Percentiles rank a stretch among this genome's conserved stretches.
Evolutionary conservation across 2,888 invertebrate species (phyloP).

Genomic region (Troglohyphantes excavatus): DNA sequence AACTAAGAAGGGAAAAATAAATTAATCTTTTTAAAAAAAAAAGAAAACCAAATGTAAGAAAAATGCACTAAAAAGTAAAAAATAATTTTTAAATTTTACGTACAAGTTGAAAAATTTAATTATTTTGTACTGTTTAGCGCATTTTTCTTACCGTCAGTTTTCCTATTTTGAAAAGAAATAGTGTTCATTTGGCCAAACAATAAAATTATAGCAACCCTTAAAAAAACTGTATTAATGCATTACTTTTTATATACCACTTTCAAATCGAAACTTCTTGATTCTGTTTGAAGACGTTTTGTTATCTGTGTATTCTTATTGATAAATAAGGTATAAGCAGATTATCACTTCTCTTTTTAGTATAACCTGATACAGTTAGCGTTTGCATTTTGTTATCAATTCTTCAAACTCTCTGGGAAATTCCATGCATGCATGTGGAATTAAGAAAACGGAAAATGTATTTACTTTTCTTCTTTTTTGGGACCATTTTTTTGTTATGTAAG

Average conservation of each 20-base stretch:
- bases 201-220: constrained; percentile 17
- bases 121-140: no score
- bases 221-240: not conserved
- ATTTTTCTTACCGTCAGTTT: no score
- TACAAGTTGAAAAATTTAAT: no score
- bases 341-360: constrained; percentile 4
- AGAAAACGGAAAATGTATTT: not conserved
- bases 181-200: no score
- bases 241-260: not conserved
- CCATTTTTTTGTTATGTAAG: constrained; percentile 2
- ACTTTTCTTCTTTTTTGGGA: not conserved
- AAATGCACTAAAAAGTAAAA: no score
- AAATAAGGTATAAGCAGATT: constrained; percentile 9
- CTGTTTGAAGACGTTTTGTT: not conserved
- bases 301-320: not conserved
- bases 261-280: constrained; percentile 19
- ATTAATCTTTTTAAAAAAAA: no score
- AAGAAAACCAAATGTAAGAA: no score
- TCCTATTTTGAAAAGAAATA: no score
- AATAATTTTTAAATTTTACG: no score
- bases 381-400: not conserved
- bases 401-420: not conserved
- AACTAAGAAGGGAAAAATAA: no score
- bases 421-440: not conserved
- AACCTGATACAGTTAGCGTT: not conserved